These are phyloP conservation scores for Onchidella celtica DNA, from an alignment of 2,888 invertebrate genomes.

Conservation along the genomic window DNA sequence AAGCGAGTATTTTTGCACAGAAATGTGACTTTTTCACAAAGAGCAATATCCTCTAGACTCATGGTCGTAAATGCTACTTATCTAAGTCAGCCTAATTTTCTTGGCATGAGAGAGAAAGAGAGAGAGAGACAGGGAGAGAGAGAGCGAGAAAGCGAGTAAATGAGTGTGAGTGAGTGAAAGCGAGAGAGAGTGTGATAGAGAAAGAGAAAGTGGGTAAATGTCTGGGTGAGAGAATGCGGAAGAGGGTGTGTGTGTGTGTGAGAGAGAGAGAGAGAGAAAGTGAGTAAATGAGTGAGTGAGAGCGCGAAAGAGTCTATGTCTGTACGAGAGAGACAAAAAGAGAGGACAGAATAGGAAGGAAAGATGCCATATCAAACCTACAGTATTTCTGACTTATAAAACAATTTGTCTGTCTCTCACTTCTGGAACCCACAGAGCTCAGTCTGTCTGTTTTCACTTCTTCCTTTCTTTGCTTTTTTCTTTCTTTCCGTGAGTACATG, in stretches of 20 bases:
- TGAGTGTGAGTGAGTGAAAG: not conserved
- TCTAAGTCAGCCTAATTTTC: no score
- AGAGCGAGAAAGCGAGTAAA: not conserved
- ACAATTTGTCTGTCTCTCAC: no score
- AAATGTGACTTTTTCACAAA: no score
- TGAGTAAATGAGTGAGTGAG: not conserved
- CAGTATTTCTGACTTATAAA: no score
- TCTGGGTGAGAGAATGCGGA: not conserved
- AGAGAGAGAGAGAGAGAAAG: not conserved
- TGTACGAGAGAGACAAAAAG: not conserved
- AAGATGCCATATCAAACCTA: no score
- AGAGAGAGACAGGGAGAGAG: not conserved
- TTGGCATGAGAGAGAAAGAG: not conserved
- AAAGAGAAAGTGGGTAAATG: not conserved
- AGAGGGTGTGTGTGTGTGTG: not conserved
- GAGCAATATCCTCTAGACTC: no score
- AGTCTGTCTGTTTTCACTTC: no score
- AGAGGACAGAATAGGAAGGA: not conserved
- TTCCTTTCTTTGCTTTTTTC: no score
- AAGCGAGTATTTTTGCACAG: no score
- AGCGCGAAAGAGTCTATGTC: not conserved
- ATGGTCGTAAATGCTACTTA: no score
- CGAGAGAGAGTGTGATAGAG: not conserved
- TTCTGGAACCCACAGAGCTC: no score
- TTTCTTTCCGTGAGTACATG: no score